These are phyloP conservation scores for Hetaerina titia DNA, from an alignment of 2,888 invertebrate genomes.

Conservation along the genomic window DNA sequence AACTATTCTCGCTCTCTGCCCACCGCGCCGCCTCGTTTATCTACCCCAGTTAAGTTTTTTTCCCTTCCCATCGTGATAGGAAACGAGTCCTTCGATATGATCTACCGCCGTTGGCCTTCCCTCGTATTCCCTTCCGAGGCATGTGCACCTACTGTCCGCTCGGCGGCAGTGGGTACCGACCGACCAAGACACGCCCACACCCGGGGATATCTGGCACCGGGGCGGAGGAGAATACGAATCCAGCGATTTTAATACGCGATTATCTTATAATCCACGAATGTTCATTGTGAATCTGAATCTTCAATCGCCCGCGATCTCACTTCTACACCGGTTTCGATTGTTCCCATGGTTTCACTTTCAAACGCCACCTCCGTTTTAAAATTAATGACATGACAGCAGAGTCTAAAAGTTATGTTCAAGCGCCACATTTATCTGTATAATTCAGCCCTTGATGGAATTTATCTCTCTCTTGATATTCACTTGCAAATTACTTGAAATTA, in stretches of 20 bases:
- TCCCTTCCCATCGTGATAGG: not conserved
- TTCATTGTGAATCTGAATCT: not conserved
- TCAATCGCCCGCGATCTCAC: not conserved
- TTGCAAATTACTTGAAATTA: too few species aligned
- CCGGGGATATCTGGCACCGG: not conserved
- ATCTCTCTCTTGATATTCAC: too few species aligned
- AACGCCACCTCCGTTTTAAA: not conserved
- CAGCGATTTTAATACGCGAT: not conserved
- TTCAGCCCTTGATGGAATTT: too few species aligned
- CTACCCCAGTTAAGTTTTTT: not conserved
- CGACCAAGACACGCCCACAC: not conserved
- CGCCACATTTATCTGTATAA: too few species aligned
- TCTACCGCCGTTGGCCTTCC: not conserved
- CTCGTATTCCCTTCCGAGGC: not conserved
- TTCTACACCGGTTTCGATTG: not conserved
- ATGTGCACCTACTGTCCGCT: too few species aligned
- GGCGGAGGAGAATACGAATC: not conserved
- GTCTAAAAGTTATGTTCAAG: not conserved
- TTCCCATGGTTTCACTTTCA: not conserved
- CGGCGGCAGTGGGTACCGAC: not conserved
- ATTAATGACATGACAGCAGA: not conserved
- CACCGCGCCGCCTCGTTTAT: not conserved
- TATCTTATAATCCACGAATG: not conserved
- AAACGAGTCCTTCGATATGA: constrained; percentile 4
- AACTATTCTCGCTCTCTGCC: not conserved